Evolutionary conservation across 2,888 invertebrate genomes (phyloP).

Genomic region (Gastracanthus pulcherrimus): DNA sequence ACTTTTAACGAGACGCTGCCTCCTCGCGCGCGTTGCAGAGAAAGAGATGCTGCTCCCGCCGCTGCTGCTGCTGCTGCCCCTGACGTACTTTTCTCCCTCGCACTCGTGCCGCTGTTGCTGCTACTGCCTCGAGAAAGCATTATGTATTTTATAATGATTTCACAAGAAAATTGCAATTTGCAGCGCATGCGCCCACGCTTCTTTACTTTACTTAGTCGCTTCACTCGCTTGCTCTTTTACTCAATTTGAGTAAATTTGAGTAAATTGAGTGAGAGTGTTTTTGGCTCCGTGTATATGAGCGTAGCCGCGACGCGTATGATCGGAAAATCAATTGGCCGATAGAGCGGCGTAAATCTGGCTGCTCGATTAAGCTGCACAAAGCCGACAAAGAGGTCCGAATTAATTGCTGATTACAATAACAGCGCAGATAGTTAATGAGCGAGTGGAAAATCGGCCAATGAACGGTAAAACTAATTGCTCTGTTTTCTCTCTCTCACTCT

Average conservation of each 20-base stretch:
- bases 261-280: too few species aligned
- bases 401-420: constrained; percentile 33
- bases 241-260: too few species aligned
- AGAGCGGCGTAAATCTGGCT: neutral
- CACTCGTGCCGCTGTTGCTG: constrained; percentile 54
- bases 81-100: neutral
- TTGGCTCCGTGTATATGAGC: too few species aligned
- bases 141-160: constrained; percentile 77
- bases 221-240: neutral
- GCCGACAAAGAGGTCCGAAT: constrained; percentile 19
- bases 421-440: constrained; percentile 35
- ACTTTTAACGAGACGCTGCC: constrained; percentile 76
- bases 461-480: constrained; percentile 52
- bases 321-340: too few species aligned
- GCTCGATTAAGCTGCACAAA: constrained; percentile 10
- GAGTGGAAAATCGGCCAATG: constrained; percentile 40
- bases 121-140: constrained; percentile 64
- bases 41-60: constrained; percentile 57
- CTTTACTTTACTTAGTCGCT: constrained; percentile 60
- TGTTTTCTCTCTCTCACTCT: constrained; percentile 23
- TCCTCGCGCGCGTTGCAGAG: constrained; percentile 24
- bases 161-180: constrained; percentile 74
- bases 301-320: too few species aligned
- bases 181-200: constrained; percentile 66
- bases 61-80: constrained; percentile 33